A percentile compares a stretch with the other conserved stretches of the same genome.
phyloP scores from a whole-genome alignment of 1,140 invertebrate species.

The Tetraneura akinire region DNA sequence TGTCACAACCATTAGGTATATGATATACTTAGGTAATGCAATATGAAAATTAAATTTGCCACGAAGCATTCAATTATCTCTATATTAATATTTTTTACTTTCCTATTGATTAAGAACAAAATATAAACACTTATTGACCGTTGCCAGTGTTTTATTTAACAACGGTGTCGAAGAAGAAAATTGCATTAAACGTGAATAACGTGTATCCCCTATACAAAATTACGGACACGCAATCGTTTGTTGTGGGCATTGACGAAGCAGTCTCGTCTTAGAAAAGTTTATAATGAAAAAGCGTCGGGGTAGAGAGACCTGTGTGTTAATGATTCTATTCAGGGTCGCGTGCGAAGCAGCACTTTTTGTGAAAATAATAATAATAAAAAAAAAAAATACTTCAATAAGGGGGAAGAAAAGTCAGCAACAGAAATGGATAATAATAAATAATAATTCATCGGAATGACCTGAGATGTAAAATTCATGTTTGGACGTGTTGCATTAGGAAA shows the following conservation, averaged over 20 bases:
- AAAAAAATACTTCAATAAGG: not conserved
- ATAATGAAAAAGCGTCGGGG: slow-evolving; percentile 46
- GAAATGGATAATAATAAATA: slow-evolving; percentile 37
- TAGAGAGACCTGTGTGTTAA: slow-evolving; percentile 39
- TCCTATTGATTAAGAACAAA: not conserved
- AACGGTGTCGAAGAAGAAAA: not conserved
- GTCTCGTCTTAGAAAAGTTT: slow-evolving; percentile 39
- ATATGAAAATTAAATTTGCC: slow-evolving; percentile 15
- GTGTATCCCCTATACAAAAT: slow-evolving; percentile 6
- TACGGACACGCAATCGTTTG: slow-evolving; percentile 37
- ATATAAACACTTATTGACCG: slow-evolving; percentile 34
- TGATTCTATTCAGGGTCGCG: slow-evolving; percentile 49
- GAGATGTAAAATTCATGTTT: slow-evolving; percentile 27
- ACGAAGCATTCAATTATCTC: not conserved
- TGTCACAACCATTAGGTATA: not conserved
- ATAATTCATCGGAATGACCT: slow-evolving; percentile 20
- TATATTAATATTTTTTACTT: slow-evolving; percentile 12
- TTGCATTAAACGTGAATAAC: slow-evolving; percentile 30
- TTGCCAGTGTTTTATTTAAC: not conserved
- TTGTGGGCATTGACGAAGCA: not conserved
- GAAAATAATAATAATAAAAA: not conserved
- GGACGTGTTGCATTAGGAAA: slow-evolving; percentile 14
- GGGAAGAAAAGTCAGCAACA: not conserved
- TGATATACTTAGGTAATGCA: slow-evolving; percentile 23
- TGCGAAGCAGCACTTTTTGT: slow-evolving; percentile 28